A percentile compares a stretch with the other conserved stretches of the same genome.
Conservation (phyloP, 2,888 invertebrate species). For the Cacoxenus indagator region DNA sequence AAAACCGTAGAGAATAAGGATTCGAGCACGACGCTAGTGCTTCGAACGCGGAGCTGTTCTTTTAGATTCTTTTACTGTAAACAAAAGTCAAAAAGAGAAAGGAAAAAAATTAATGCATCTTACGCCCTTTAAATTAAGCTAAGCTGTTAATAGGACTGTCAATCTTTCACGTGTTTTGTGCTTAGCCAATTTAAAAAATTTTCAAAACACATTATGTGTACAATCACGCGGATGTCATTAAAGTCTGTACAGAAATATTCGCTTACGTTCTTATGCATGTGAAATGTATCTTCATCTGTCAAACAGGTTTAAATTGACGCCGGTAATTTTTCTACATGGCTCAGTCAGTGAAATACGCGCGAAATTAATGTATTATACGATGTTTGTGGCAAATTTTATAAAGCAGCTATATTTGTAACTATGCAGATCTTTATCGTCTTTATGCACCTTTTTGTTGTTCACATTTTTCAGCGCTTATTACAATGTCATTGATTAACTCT, state of each 20-base stretch:
- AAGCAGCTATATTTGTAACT: neutral
- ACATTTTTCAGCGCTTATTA: neutral
- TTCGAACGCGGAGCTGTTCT: no score
- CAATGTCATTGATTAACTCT: neutral
- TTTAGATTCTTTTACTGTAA: neutral
- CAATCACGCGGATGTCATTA: neutral
- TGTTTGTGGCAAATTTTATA: neutral
- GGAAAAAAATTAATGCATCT: neutral
- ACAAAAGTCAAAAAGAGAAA: neutral
- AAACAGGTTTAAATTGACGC: neutral
- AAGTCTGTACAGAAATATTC: neutral
- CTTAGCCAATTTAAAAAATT: neutral
- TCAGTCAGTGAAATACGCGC: neutral
- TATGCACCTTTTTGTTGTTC: neutral
- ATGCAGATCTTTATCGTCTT: neutral
- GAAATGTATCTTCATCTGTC: neutral
- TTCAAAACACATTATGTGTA: neutral
- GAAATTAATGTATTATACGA: neutral
- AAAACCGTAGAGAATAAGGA: neutral
- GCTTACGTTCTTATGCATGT: neutral
- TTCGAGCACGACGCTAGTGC: neutral
- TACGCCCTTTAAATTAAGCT: neutral
- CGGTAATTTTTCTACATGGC: neutral
- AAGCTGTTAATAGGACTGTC: neutral
- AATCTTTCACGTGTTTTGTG: neutral